Evolutionary conservation across 1,140 invertebrate genomes (phyloP).

Genomic region (Psilanteris sp.): DNA sequence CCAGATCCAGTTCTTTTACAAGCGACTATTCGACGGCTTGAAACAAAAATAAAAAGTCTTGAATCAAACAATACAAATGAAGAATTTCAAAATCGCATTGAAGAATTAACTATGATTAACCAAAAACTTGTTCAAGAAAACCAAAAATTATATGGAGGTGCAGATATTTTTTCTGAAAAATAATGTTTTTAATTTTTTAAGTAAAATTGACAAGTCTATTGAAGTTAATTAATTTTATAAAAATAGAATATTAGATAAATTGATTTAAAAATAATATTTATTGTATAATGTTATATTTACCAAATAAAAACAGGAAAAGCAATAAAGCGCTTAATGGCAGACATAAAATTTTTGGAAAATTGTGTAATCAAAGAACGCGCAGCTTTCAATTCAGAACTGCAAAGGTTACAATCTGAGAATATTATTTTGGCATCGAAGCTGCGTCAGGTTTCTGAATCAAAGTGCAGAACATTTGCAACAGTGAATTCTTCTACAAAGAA

Average conservation of each 20-base stretch:
- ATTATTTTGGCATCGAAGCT: conserved; percentile 51
- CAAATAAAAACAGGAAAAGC: conserved; percentile 64
- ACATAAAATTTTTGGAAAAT: conserved; percentile 74
- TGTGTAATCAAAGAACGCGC: conserved; percentile 71
- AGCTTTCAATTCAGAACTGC: conserved; percentile 72
- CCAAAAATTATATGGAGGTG: conserved; percentile 62
- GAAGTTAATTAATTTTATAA: too few relatives aligned
- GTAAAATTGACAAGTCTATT: too few relatives aligned
- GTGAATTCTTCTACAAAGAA: conserved; percentile 43
- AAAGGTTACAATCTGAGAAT: conserved; percentile 76
- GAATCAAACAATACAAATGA: conserved; percentile 50
- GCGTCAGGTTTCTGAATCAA: conserved; percentile 51
- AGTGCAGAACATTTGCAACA: conserved; percentile 41
- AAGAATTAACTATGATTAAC: conserved; percentile 67
- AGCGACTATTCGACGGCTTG: conserved; percentile 77
- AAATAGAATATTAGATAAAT: too few relatives aligned
- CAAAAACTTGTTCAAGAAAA: conserved; percentile 69
- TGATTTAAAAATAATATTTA: too few relatives aligned
- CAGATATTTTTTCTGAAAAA: too few relatives aligned
- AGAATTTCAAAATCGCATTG: conserved; percentile 61
- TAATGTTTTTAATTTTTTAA: too few relatives aligned
- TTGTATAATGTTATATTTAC: too few relatives aligned
- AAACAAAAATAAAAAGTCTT: conserved; percentile 74
- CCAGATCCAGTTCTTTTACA: conserved; percentile 79
- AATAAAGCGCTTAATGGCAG: conserved; percentile 67